A percentile compares a stretch with the other conserved stretches of the same genome.
These are phyloP conservation scores for Girardinichthys multiradiatus DNA, from an alignment of 2,113 vertebrate species.

Conservation along the genomic window DNA sequence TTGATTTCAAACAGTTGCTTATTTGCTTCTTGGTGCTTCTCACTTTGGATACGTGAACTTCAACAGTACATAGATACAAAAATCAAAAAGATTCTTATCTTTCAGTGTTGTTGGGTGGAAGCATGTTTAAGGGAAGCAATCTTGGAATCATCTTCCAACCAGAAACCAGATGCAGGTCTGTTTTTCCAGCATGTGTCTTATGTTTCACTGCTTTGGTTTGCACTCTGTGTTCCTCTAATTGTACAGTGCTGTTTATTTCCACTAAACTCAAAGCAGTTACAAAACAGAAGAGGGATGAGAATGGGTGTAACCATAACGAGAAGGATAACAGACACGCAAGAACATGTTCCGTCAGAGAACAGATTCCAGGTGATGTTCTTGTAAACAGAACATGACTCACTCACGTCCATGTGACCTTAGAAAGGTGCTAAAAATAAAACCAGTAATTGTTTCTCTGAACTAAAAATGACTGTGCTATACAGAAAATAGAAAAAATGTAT, in stretches of 20 bases:
- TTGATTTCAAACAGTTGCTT: neutral
- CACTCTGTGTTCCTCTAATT: neutral
- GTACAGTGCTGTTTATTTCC: conserved; percentile 47
- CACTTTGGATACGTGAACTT: too few species aligned
- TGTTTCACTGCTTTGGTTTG: conserved; percentile 21
- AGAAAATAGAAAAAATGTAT: neutral
- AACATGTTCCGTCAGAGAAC: conserved; percentile 61
- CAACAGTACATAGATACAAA: too few species aligned
- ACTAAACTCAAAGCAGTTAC: conserved; percentile 21
- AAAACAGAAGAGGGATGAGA: conserved; percentile 44
- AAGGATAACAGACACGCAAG: conserved; percentile 56
- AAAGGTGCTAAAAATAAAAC: neutral
- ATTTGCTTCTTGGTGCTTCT: neutral
- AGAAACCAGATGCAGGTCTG: conserved; percentile 21
- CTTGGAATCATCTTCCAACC: conserved; percentile 30
- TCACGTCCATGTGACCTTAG: conserved; percentile 17
- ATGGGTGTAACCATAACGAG: conserved; percentile 61
- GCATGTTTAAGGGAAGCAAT: conserved; percentile 45
- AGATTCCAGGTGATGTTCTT: conserved; percentile 62
- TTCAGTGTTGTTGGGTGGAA: conserved; percentile 57
- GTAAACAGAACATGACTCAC: conserved; percentile 51
- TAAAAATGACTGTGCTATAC: neutral
- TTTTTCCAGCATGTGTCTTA: conserved; percentile 25
- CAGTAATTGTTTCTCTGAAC: neutral
- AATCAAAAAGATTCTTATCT: conserved; percentile 31